phyloP scores from a whole-genome alignment of 2,888 invertebrate genomes.

The Himalopsyche kuldschensis region DNA sequence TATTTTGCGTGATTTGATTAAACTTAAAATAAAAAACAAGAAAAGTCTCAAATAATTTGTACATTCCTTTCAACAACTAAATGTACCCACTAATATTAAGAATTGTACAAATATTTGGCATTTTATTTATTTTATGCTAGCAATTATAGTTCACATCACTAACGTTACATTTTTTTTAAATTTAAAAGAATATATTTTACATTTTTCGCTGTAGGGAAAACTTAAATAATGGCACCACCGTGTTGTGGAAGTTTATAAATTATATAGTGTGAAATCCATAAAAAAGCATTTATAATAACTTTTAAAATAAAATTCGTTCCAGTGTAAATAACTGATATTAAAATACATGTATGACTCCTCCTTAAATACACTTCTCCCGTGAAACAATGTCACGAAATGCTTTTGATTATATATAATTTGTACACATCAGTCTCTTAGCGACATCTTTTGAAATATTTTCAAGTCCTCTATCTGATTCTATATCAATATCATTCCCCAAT shows the following conservation, averaged over 20 bases:
- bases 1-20: not conserved
- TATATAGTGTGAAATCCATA: not conserved
- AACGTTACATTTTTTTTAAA: not conserved
- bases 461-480: not conserved
- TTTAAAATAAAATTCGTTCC: not conserved
- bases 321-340: not conserved
- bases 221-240: not conserved
- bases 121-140: not conserved
- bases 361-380: not conserved
- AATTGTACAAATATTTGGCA: slow-evolving; percentile 1
- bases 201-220: not conserved
- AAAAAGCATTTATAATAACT: not conserved
- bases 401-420: not conserved
- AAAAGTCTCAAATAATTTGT: not conserved
- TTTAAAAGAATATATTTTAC: not conserved
- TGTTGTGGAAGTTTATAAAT: not conserved
- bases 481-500: not conserved
- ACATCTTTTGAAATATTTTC: not conserved
- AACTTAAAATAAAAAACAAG: not conserved
- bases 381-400: not conserved
- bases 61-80: not conserved
- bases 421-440: not conserved
- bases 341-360: not conserved
- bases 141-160: not conserved
- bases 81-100: not conserved